Percentiles rank a stretch among this genome's conserved stretches.
Evolutionary conservation across 1,140 invertebrate genomes (phyloP).

Genomic region (Macrobrachium rosenbergii): DNA sequence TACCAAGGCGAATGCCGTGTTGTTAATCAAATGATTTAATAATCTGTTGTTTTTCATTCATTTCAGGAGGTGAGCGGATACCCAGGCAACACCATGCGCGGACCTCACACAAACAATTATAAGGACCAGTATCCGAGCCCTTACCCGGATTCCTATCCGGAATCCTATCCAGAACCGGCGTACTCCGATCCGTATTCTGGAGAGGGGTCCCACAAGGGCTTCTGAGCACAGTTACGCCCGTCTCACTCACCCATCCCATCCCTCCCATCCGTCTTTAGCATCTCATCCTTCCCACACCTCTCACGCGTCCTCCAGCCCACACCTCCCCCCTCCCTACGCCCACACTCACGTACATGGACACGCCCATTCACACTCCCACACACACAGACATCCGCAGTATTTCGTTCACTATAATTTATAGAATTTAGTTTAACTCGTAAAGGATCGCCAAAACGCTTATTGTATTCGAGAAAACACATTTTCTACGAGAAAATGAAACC

Average conservation of each 20-base stretch:
- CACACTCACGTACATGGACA: slow-evolving; percentile 32
- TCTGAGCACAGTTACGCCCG: slow-evolving; percentile 49
- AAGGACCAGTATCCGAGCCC: slow-evolving; percentile 13
- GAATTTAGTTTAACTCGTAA: neutral
- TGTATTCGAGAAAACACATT: neutral
- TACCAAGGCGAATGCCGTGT: no score
- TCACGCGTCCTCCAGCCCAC: slow-evolving; percentile 47
- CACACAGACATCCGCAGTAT: slow-evolving; percentile 48
- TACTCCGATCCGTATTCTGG: slow-evolving; percentile 42
- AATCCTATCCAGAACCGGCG: slow-evolving; percentile 33
- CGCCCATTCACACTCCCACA: slow-evolving; percentile 35
- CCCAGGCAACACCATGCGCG: neutral
- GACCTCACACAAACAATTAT: neutral
- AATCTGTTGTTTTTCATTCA: no score
- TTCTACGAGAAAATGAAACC: no score
- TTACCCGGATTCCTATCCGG: slow-evolving; percentile 35
- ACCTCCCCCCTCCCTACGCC: slow-evolving; percentile 42
- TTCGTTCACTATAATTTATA: slow-evolving; percentile 54
- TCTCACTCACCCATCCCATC: slow-evolving; percentile 29
- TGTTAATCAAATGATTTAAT: no score
- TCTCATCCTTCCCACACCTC: slow-evolving; percentile 27
- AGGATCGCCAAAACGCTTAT: neutral
- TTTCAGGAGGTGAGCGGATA: slow-evolving; percentile 39
- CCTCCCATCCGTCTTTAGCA: slow-evolving; percentile 15
- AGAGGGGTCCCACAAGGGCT: slow-evolving; percentile 3